Percentiles rank a stretch among this genome's conserved stretches.
Conservation (phyloP, 1,140 invertebrate genomes). For the fruit fly (Drosophila melanogaster) region Release_6_plus_ISO1_MT NT_033777.3:27280001-27280500, state of each 20-base stretch:
- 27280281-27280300: neutral
- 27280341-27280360: neutral
- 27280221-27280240: too few relatives aligned
- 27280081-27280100: slow-evolving; percentile 13
- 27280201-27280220: too few relatives aligned
- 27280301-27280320: neutral
- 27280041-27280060: neutral
- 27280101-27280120: neutral
- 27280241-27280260: neutral
- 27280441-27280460: neutral
- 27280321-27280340: neutral
- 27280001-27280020: neutral
- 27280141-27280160: neutral
- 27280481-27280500: slow-evolving; percentile 2
- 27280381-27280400: neutral
- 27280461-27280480: slow-evolving; percentile 26
- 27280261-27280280: neutral
- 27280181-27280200: neutral
- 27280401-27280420: neutral
- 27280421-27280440: neutral
- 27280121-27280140: too few relatives aligned
- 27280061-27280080: neutral
- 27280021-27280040: slow-evolving; percentile 15
- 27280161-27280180: neutral
- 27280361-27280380: neutral